Evolutionary conservation across 2,797 vertebrate species (phyloP).

Genomic region (Coendou prehensilis): DNA sequence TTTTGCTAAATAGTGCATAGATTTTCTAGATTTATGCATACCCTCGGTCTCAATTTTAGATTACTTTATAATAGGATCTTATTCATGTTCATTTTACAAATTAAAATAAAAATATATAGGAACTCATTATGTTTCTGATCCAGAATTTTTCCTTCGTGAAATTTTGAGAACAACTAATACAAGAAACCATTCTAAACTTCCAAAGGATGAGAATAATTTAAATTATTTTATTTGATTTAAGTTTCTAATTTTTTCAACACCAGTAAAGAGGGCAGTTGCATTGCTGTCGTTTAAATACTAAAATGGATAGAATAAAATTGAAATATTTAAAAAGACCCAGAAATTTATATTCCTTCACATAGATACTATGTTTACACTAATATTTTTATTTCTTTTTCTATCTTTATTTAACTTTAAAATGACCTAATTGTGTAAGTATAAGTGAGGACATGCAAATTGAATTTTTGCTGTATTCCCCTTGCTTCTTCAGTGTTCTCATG

Average conservation of each 20-base stretch:
- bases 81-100: background rate
- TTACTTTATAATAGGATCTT: background rate
- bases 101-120: background rate
- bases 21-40: background rate
- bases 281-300: background rate
- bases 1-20: background rate
- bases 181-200: background rate
- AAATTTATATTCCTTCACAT: background rate
- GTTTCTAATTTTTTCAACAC: background rate
- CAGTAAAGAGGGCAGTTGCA: background rate
- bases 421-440: background rate
- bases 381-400: background rate
- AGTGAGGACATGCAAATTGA: background rate
- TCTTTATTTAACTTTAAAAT: background rate
- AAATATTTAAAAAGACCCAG: background rate
- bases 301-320: background rate
- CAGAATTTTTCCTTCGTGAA: background rate
- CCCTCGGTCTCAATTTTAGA: background rate
- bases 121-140: background rate
- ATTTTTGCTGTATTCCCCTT: background rate
- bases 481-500: background rate
- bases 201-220: background rate
- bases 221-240: slow-evolving; percentile 33
- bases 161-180: background rate
- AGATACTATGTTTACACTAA: background rate